Evolutionary conservation across 1,140 invertebrate species (phyloP).

Genomic region (Brachionus rotundiformis): DNA sequence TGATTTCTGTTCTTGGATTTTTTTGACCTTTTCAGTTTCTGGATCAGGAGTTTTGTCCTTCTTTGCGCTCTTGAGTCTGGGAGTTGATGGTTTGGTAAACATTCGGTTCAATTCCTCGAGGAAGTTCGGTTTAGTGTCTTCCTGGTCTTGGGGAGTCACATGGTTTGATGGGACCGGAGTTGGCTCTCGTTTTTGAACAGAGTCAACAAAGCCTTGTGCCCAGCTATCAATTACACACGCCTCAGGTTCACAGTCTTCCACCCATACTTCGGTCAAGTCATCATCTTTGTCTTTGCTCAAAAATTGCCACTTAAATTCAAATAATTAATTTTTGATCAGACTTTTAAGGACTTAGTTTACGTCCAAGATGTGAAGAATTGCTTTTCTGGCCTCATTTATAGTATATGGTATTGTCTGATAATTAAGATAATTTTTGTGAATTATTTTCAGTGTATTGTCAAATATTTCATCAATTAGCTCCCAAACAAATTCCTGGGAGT

Average conservation of each 20-base stretch:
- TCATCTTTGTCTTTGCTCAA: slow-evolving; percentile 58
- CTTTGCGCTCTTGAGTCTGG: not conserved
- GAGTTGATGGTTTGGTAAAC: not conserved
- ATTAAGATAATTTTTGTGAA: slow-evolving; percentile 61
- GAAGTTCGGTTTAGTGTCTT: not conserved
- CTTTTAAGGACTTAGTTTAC: slow-evolving; percentile 55
- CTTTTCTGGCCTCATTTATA: slow-evolving; percentile 62
- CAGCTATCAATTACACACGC: slow-evolving; percentile 62
- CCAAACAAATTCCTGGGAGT: slow-evolving; percentile 60
- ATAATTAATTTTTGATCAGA: slow-evolving; percentile 8
- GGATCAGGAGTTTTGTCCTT: slow-evolving; percentile 12
- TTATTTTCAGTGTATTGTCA: slow-evolving; percentile 56
- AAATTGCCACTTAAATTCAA: slow-evolving; percentile 60
- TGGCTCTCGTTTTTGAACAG: not conserved
- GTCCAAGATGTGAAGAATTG: slow-evolving; percentile 61
- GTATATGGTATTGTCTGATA: slow-evolving; percentile 62
- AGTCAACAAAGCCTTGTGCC: slow-evolving; percentile 61
- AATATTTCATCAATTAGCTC: slow-evolving; percentile 62
- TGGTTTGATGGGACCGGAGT: not conserved
- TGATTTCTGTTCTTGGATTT: slow-evolving; percentile 2
- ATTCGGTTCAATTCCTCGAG: slow-evolving; percentile 43
- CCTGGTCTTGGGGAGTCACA: not conserved
- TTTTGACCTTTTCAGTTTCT: not conserved
- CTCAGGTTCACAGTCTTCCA: slow-evolving; percentile 62
- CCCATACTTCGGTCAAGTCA: slow-evolving; percentile 56